Evolutionary conservation across 2,797 vertebrate species (phyloP).

Genomic region (Limnodromus scolopaceus): DNA sequence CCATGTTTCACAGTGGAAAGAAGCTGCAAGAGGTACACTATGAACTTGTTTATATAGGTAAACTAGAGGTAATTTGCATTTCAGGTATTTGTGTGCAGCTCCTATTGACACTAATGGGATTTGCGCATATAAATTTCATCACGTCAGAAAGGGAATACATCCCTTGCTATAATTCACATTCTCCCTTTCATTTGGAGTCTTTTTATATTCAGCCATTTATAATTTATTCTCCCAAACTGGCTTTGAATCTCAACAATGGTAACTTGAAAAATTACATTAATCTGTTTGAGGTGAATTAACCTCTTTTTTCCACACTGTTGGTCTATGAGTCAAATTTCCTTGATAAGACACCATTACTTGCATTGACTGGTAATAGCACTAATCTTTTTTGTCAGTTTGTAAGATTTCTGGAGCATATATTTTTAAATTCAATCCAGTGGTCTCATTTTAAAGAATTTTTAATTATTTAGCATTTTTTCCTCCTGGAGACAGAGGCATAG

Average conservation of each 20-base stretch:
- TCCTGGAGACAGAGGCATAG: background rate
- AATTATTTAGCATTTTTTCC: background rate
- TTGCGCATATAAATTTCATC: background rate
- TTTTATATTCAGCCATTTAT: background rate
- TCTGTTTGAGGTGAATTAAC: constrained; percentile 11
- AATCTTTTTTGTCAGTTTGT: background rate
- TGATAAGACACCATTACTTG: background rate
- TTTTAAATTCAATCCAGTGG: background rate
- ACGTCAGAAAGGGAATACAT: background rate
- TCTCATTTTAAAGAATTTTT: background rate
- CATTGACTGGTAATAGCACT: background rate
- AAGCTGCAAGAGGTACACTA: background rate
- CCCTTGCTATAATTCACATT: background rate
- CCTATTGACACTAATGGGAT: background rate
- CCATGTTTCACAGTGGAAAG: background rate
- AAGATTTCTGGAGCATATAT: background rate
- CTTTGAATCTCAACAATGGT: background rate
- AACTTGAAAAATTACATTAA: constrained; percentile 15
- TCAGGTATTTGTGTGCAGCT: background rate
- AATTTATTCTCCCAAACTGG: background rate
- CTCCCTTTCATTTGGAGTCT: background rate
- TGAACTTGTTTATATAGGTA: background rate
- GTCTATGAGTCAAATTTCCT: background rate
- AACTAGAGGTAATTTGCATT: background rate
- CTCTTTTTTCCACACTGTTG: background rate